Evolutionary conservation across 2,113 vertebrate genomes (phyloP).

Genomic region (Haliaeetus leucogaster): DNA sequence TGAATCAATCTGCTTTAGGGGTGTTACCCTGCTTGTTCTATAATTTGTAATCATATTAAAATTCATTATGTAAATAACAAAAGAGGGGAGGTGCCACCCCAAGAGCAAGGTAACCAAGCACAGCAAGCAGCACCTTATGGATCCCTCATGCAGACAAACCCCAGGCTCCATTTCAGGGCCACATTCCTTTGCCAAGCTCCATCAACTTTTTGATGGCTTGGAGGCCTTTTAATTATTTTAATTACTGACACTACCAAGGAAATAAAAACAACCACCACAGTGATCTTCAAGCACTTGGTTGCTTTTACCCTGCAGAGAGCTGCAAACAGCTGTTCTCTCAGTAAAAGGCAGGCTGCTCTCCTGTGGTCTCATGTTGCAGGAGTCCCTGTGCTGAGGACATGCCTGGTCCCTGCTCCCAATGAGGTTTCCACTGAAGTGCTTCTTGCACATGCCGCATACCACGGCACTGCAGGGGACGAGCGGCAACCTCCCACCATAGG

Average conservation of each 20-base stretch:
- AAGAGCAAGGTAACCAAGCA: not conserved
- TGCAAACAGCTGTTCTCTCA: not conserved
- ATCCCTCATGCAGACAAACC: not conserved
- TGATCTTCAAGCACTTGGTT: not conserved
- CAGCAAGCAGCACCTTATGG: not conserved
- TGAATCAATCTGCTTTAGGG: not conserved
- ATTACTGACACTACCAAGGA: not conserved
- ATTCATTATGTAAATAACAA: not conserved
- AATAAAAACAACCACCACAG: not conserved
- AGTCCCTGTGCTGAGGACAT: rapidly evolving
- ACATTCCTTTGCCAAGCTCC: not conserved
- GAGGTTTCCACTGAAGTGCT: not conserved
- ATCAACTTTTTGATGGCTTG: not conserved
- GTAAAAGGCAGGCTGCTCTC: not conserved
- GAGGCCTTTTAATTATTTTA: not conserved
- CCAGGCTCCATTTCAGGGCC: not conserved
- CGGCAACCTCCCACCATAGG: not conserved
- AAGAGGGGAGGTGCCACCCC: not conserved
- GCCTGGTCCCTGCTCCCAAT: not conserved
- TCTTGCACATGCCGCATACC: not conserved
- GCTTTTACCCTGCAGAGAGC: not conserved
- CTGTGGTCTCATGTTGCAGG: rapidly evolving
- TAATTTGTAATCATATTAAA: not conserved
- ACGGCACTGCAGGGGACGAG: not conserved
- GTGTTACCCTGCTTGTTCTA: not conserved